Evolutionary conservation across 2,888 invertebrate species (phyloP).

Genomic region (Himalopsyche kuldschensis): DNA sequence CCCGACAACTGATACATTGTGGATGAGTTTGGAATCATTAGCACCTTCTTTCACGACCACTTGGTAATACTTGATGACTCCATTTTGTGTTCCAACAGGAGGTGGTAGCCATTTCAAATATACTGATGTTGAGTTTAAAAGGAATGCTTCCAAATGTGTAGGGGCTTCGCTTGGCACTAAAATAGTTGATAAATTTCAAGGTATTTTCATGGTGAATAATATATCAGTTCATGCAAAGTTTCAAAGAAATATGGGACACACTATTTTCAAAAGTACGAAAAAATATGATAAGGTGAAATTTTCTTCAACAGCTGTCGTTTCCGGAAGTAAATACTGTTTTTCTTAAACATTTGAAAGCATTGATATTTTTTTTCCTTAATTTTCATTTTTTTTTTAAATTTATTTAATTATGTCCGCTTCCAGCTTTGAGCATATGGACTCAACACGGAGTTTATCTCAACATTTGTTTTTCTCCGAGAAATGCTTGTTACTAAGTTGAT

Average conservation of each 20-base stretch:
- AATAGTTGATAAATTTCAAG: neutral
- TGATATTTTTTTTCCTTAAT: too few relatives aligned
- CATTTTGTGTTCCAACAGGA: constrained; percentile 74
- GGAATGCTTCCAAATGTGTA: constrained; percentile 77
- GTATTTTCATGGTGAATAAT: neutral
- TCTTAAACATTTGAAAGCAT: too few relatives aligned
- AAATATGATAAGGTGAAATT: neutral
- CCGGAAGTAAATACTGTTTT: too few relatives aligned
- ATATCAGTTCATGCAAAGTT: neutral
- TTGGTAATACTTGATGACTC: constrained; percentile 81
- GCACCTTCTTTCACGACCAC: constrained; percentile 66
- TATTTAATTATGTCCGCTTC: too few relatives aligned
- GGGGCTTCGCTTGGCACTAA: constrained; percentile 83
- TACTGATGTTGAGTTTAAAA: constrained; percentile 79
- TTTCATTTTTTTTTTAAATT: too few relatives aligned
- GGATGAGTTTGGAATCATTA: constrained; percentile 62
- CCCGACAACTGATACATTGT: constrained; percentile 73
- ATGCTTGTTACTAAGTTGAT: too few relatives aligned
- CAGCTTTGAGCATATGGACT: too few relatives aligned
- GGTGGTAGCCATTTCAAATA: constrained; percentile 87
- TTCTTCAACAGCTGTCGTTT: too few relatives aligned
- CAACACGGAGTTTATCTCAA: too few relatives aligned
- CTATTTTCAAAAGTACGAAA: neutral
- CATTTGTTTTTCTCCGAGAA: too few relatives aligned
- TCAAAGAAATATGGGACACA: neutral